phyloP scores from a whole-genome alignment of 1,140 invertebrate species.

The Chionoecetes opilio region DNA sequence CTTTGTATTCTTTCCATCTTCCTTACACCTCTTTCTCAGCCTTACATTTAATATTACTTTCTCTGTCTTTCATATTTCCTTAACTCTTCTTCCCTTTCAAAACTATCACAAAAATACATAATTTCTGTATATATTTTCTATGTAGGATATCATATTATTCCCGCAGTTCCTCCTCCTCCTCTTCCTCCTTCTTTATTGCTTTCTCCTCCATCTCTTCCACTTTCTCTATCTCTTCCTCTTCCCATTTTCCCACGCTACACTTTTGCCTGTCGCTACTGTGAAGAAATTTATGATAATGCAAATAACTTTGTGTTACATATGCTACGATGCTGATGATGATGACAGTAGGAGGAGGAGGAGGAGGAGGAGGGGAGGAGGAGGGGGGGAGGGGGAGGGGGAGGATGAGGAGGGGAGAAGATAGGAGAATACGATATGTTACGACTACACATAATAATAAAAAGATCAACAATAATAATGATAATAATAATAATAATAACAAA shows the following conservation, averaged over 20 bases:
- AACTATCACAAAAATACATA: too few relatives aligned
- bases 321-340: slow-evolving; percentile 16
- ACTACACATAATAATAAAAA: background rate
- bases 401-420: background rate
- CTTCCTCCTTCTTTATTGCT: too few relatives aligned
- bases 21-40: too few relatives aligned
- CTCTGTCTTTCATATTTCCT: too few relatives aligned
- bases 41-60: too few relatives aligned
- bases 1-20: too few relatives aligned
- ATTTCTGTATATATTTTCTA: too few relatives aligned
- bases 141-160: too few relatives aligned
- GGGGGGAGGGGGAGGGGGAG: slow-evolving; percentile 38
- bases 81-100: too few relatives aligned
- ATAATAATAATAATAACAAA: background rate
- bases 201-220: background rate
- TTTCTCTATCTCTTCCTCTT: background rate
- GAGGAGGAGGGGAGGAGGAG: slow-evolving; percentile 39
- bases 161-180: too few relatives aligned
- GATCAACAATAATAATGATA: too few relatives aligned
- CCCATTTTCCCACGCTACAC: background rate
- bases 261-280: background rate
- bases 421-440: background rate
- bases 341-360: background rate
- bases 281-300: slow-evolving; percentile 5
- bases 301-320: slow-evolving; percentile 32